Conservation (phyloP, 2,888 invertebrate species). For the Eupeodes luniger region DNA sequence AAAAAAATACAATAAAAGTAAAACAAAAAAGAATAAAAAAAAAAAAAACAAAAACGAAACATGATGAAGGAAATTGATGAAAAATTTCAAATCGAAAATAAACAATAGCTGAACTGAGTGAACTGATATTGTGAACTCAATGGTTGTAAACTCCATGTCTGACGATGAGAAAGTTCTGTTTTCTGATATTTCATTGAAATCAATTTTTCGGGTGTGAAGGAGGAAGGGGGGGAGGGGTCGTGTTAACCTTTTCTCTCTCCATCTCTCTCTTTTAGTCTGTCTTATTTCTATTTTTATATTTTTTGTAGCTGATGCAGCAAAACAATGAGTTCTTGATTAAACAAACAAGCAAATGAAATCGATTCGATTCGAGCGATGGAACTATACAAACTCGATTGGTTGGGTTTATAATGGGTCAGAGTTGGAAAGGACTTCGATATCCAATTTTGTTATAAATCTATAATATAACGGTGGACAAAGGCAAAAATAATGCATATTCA, state of each 20-base stretch:
- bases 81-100: conserved; percentile 61
- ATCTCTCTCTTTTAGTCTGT: not conserved
- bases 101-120: conserved; percentile 39
- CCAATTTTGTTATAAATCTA: not conserved
- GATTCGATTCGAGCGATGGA: conserved; percentile 1
- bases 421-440: not conserved
- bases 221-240: not conserved
- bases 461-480: not conserved
- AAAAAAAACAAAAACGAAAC: conserved; percentile 28
- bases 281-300: not conserved
- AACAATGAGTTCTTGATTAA: conserved; percentile 64
- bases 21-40: conserved; percentile 42
- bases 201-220: not conserved
- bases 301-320: conserved; percentile 2
- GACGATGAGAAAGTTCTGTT: not conserved
- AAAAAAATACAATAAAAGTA: conserved; percentile 40
- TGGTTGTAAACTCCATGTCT: conserved; percentile 30
- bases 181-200: conserved; percentile 43
- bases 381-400: not conserved
- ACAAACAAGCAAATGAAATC: conserved; percentile 44
- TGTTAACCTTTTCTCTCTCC: not conserved
- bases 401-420: not conserved
- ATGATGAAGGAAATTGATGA: conserved; percentile 61
- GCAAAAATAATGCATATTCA: not conserved
- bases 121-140: not conserved